phyloP scores from a whole-genome alignment of 2,113 vertebrate genomes.

The Semicossyphus pulcher region DNA sequence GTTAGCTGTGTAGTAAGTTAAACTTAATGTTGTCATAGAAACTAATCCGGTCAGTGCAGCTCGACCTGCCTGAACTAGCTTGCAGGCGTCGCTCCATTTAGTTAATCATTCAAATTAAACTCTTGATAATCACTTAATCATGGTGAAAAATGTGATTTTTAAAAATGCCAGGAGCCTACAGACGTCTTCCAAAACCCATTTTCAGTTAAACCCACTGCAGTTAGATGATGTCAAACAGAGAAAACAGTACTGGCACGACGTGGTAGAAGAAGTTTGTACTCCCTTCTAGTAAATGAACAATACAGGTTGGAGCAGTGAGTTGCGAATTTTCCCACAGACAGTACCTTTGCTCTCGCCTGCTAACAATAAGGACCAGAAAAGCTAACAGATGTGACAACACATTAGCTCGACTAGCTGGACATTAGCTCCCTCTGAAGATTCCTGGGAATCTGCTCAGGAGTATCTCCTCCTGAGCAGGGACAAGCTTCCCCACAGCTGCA shows the following conservation, averaged over 20 bases:
- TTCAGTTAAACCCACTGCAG: too few species aligned
- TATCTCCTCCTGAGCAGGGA: neutral
- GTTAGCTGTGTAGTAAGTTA: too few species aligned
- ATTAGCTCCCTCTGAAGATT: neutral
- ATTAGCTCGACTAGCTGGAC: neutral
- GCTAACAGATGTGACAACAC: constrained; percentile 13
- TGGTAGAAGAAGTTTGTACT: too few species aligned
- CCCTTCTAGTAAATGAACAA: neutral
- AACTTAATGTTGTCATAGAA: too few species aligned
- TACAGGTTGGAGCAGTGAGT: neutral
- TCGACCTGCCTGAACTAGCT: too few species aligned
- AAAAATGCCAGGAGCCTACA: too few species aligned
- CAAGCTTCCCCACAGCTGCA: constrained; percentile 34
- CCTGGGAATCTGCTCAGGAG: constrained; percentile 21
- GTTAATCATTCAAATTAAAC: too few species aligned
- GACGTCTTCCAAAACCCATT: neutral
- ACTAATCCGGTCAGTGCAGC: too few species aligned
- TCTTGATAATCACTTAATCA: too few species aligned
- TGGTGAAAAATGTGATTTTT: too few species aligned
- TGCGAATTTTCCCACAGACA: neutral
- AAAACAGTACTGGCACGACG: too few species aligned
- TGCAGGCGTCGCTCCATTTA: too few species aligned
- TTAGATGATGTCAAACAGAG: neutral
- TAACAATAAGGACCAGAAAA: neutral
- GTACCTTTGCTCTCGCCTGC: neutral